phyloP scores from a whole-genome alignment of 2,797 vertebrate species.

The Neosalanx taihuensis region DNA sequence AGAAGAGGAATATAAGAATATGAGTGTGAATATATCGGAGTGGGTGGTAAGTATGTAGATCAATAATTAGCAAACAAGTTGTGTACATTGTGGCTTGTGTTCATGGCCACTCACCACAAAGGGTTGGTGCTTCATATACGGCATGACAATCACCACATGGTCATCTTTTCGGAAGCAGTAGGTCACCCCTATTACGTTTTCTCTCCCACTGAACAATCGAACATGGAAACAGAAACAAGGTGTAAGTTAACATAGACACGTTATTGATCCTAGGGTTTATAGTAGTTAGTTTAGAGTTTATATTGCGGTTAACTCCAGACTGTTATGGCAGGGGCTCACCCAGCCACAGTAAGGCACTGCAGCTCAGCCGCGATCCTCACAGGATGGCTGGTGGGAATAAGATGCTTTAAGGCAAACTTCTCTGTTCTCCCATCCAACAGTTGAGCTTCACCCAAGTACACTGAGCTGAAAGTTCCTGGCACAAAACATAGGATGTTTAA shows the following conservation, averaged over 20 bases:
- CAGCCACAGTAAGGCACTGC: conserved; percentile 91
- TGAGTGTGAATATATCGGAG: too few species aligned
- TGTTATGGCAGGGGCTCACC: conserved; percentile 69
- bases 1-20: too few species aligned
- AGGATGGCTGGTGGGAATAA: conserved; percentile 97
- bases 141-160: conserved; percentile 96
- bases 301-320: background rate
- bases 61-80: background rate
- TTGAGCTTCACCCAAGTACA: conserved; percentile 90
- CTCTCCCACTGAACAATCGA: conserved; percentile 79
- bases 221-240: conserved; percentile 18
- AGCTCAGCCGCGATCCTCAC: conserved; percentile 93
- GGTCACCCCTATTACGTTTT: conserved; percentile 95
- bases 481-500: conserved; percentile 7
- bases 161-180: conserved; percentile 96
- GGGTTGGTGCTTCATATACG: conserved; percentile 91
- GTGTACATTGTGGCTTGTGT: background rate
- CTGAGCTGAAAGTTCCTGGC: conserved; percentile 95
- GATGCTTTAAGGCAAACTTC: conserved; percentile 92
- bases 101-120: conserved; percentile 81
- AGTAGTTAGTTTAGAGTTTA: background rate
- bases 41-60: too few species aligned
- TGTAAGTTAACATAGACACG: background rate
- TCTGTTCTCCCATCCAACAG: conserved; percentile 79
- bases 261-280: background rate